Base-by-base conservation (phyloP, 2,113 vertebrate species). In the Mustela nigripes region DNA sequence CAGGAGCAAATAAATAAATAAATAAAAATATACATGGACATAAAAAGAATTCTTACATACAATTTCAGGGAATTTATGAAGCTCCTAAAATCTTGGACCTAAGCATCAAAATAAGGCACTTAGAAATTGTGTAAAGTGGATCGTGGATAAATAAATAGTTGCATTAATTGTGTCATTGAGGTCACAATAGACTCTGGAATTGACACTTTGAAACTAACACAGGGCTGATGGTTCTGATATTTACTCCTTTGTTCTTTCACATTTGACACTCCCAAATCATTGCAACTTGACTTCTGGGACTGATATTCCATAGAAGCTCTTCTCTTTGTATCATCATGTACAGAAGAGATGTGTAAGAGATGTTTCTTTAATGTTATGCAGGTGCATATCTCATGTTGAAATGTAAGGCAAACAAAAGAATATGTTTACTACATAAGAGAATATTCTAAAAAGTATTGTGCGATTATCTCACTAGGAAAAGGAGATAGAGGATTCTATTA, bases 401-500 rank as follows among this genome's bases (percentile, higher is more conserved):
- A 94, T 79, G 31, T 62, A 87, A 79, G n/a, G 19, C 56, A 96
- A 97, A 93, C 24, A 95, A 92, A 96, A 85, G 11, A 78, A 50
- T 60, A 12, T 92, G 33, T 89, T 96, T 91, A 67, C 53, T 62
- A 63, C 28, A 12, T 58, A 74, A 84, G n/a, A 22, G 12, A 87
- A 84, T 93, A 94, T 90, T 95, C 65, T 78, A 33, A 87, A 91
- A 92, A 76, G 60, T 42, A 73, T 95, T n/a, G 14, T 91, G 15
- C 89, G 81, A 91, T 94, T 89, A 97, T 96, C 87, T 76, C 62
- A 78, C 53, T 69, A 80, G n/a, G n/a, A n/a, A 97, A 96, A 91
- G 28, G 24, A 69, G 8, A 92, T 4, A 60, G 39, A 83, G 71
- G 62, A 88, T 36, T 63, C 24, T 33, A 88, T 80, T 76, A 91